Conservation (phyloP, 2,797 vertebrate genomes). For the Clamator glandarius region DNA sequence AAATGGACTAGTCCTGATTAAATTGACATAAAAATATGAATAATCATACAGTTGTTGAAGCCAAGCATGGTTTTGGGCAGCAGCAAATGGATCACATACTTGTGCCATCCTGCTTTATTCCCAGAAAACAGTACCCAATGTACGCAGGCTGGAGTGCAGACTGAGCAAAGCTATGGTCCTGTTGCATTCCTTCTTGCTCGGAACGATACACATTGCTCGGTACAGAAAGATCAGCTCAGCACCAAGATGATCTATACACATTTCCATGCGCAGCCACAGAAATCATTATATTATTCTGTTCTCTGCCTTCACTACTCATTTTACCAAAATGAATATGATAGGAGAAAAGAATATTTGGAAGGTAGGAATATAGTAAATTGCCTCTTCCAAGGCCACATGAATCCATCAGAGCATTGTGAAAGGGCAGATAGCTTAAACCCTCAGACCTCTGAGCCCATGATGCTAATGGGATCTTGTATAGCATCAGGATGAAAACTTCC, state of each 20-base stretch:
- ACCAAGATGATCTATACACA: background rate
- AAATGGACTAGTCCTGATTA: background rate
- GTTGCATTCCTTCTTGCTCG: background rate
- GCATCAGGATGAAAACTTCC: background rate
- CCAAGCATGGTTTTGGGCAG: background rate
- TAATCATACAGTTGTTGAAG: background rate
- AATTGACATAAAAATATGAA: background rate
- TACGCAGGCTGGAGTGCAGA: background rate
- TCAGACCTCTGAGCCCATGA: background rate
- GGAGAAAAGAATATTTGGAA: background rate
- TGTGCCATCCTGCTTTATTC: background rate
- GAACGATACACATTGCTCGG: background rate
- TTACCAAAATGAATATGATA: background rate
- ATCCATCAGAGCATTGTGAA: background rate
- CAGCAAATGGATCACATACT: background rate
- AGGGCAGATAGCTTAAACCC: background rate
- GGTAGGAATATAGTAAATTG: background rate
- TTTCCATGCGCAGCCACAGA: background rate
- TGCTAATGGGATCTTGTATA: background rate
- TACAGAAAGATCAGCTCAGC: background rate
- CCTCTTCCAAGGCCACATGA: background rate
- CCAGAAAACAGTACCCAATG: background rate
- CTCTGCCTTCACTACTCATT: background rate
- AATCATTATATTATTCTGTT: background rate
- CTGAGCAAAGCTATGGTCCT: background rate